Evolutionary conservation across 2,888 invertebrate genomes (phyloP), one percentile per base, ranked within the genome.

Genomic region (Plusia festucae): DNA sequence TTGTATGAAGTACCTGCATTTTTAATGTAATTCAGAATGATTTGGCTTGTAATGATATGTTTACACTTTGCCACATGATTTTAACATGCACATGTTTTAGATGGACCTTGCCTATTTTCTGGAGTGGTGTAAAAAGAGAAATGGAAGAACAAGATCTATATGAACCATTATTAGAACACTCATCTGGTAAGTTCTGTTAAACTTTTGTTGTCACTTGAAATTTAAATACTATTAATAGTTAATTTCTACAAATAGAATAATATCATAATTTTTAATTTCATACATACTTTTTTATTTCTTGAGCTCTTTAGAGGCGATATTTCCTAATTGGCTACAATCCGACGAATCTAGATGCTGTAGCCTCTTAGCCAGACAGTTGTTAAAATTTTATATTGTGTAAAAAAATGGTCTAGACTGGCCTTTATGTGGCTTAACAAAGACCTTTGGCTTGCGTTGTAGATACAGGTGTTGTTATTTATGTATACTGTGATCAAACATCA

Each of bases 21-120:
- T 46, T 34, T 13, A 34, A 34, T 34, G 32, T 13, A 11, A 1
- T 32, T 16, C 13, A 16, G 16, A 44, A 16, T n/a, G 6, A n/a
- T 13, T 40, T n/a, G 5, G 5, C n/a, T n/a, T 40, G 2, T 7
- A 15, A 40, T n/a, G 6, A 40, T 40, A 13, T n/a, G 6, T 2
- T 6, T 40, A 40, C 9, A 1, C n/a, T n/a, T 6, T 40, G 3
- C n/a, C 40, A n/a, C 30, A 30, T 40, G 7, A n/a, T 40, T 40
- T n/a, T n/a, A 40, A 40, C 1, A 40, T 11, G 20, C 2, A 46
- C 13, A 49, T 18, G 18, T 68, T 74, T 68, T 89, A 97, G 97
- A 94, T 98, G 98, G 96, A 97, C 98, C 0, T 91, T 97, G 84
- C 97, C 96, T 30, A 96, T 98, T 85, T 98, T 98, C 91, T 96